phyloP scores from a whole-genome alignment of 2,797 vertebrate genomes.

The Clangula hyemalis region DNA sequence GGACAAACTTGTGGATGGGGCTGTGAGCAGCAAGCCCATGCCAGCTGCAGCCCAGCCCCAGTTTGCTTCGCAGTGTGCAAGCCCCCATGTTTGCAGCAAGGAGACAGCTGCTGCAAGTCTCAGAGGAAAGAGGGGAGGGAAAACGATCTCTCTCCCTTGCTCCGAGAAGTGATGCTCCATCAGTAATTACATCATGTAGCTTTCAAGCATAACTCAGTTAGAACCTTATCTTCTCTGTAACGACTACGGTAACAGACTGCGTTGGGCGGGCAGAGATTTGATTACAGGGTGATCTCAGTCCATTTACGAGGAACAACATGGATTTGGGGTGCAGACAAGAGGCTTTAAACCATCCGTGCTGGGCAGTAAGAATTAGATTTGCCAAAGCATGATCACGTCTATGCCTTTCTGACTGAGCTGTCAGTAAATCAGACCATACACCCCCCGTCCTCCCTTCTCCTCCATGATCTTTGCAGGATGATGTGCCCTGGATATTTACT shows the following conservation, averaged over 20 bases:
- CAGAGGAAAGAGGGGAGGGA: background rate
- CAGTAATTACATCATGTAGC: constrained; percentile 52
- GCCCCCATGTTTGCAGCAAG: background rate
- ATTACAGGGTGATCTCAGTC: constrained; percentile 52
- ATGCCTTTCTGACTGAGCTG: background rate
- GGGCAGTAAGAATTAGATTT: background rate
- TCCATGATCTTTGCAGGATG: background rate
- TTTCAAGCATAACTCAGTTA: constrained; percentile 59
- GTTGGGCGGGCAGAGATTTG: background rate
- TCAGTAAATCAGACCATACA: background rate
- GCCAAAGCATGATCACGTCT: background rate
- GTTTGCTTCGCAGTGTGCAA: background rate
- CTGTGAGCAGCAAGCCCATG: background rate
- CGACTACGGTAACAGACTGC: background rate
- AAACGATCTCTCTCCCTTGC: background rate
- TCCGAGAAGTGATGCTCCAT: background rate
- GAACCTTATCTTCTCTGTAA: constrained; percentile 27
- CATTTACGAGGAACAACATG: background rate
- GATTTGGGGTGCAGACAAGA: background rate
- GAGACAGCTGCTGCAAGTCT: background rate
- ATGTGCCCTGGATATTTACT: background rate
- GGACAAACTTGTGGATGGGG: background rate
- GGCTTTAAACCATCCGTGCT: background rate
- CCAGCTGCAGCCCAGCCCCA: background rate
- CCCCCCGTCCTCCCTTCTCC: too few species aligned